Percentiles rank a stretch among this genome's conserved stretches.
These are phyloP conservation scores for Petrophora chlorosata DNA, from an alignment of 2,888 invertebrate genomes.

Conservation along the genomic window DNA sequence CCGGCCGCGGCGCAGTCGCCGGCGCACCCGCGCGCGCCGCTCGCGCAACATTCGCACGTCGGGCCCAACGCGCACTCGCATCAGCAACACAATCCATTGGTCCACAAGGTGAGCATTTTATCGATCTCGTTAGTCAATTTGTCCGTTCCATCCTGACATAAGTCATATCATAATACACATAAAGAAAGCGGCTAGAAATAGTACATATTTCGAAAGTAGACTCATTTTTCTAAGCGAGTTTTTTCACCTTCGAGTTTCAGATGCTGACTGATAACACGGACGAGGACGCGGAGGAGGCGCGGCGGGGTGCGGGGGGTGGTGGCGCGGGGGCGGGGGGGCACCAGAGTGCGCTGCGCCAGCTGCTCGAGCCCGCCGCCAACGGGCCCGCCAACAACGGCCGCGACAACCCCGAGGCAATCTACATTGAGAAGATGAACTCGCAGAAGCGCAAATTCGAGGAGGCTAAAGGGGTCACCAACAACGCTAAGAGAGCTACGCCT, in stretches of 20 bases:
- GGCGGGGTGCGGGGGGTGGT: constrained; percentile 62
- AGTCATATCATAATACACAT: no score
- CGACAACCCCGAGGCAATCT: constrained; percentile 61
- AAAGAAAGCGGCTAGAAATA: no score
- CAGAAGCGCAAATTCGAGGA: constrained; percentile 79
- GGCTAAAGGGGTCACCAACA: constrained; percentile 84
- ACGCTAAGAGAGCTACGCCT: constrained; percentile 81
- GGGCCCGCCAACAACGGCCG: constrained; percentile 44
- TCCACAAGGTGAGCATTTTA: constrained; percentile 57
- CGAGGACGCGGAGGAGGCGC: constrained; percentile 88
- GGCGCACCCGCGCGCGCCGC: constrained; percentile 38
- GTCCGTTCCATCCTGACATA: neutral
- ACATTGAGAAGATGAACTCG: constrained; percentile 62
- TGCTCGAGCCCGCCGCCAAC: constrained; percentile 62
- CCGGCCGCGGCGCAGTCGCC: constrained; percentile 41
- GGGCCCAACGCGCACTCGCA: constrained; percentile 38
- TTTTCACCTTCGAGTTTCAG: constrained; percentile 64
- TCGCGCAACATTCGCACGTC: constrained; percentile 44
- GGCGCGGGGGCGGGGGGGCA: constrained; percentile 66
- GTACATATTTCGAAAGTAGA: no score
- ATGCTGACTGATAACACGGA: constrained; percentile 92
- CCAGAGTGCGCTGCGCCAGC: constrained; percentile 82
- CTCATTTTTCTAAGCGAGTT: constrained; percentile 1
- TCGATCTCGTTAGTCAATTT: neutral
- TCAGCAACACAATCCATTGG: constrained; percentile 76